phyloP scores from a whole-genome alignment of 2,113 vertebrate genomes.

The Hipposideros armiger region DNA sequence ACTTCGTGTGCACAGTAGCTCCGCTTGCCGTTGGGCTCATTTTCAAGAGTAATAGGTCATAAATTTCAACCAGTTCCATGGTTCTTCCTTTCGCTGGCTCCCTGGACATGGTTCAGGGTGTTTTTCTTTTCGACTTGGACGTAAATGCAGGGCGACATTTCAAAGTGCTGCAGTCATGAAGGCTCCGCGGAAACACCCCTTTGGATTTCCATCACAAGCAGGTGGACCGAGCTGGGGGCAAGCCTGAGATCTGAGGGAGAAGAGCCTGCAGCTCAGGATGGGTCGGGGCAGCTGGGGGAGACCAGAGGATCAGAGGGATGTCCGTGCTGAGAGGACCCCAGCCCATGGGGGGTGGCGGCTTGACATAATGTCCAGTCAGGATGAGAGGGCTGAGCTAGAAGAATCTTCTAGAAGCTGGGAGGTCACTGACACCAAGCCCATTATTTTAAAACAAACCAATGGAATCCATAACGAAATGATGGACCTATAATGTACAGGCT shows the following conservation, averaged over 20 bases:
- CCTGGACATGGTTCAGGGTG: not conserved
- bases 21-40: conserved; percentile 38
- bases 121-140: conserved; percentile 29
- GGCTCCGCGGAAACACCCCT: not conserved
- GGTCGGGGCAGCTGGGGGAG: not conserved
- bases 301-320: not conserved
- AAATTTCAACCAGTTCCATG: conserved; percentile 6
- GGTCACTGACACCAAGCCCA: not conserved
- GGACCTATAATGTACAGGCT: not conserved
- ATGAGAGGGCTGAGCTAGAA: not conserved
- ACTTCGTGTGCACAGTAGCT: not conserved
- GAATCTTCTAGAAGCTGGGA: not conserved
- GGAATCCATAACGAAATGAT: not conserved
- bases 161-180: not conserved
- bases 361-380: not conserved
- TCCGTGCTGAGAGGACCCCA: not conserved
- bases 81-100: not conserved
- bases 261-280: not conserved
- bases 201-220: conserved; percentile 50
- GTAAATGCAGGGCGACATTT: not conserved
- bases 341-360: not conserved
- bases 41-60: conserved; percentile 67
- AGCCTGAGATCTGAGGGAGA: not conserved
- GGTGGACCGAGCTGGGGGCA: conserved; percentile 48
- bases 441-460: conserved; percentile 39